Evolutionary conservation across 2,888 invertebrate species (phyloP), one percentile per base, ranked within the genome.

Genomic region (Coronaproctus castanopsis): DNA sequence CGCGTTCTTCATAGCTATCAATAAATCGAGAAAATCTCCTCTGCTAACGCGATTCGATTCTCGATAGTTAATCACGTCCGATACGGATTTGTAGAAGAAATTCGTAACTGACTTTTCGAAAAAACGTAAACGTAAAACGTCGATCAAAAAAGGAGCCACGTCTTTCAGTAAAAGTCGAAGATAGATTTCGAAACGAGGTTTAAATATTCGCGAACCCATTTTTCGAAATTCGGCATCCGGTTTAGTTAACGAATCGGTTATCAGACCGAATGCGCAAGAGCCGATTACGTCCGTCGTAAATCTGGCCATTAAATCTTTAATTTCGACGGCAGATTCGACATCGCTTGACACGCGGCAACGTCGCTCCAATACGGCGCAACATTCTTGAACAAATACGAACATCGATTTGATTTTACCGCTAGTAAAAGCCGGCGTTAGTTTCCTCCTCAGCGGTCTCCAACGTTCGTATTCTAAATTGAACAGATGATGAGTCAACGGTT

Each of bases 361-460:
- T 70, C 69, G 24, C 5, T 36, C 36, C 36, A 36, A 14, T 36
- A 8, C 36, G 36, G 69, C 66, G 18, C 70, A 69, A 23, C 71
- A 72, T 53, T 73, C 71, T 50, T 69, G 63, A 67, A 77, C 73
- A 23, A 76, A 67, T 0, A 71, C 71, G 21, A 75, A 71, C 77
- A 78, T 77, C 50, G 67, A 68, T 66, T 74, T 77, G 59, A 79
- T 68, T 67, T 78, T 79, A 20, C 75, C 77, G 1, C 74, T 72
- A 1, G 77, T 75, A 65, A 79, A 75, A 0, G 75, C 74, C 0
- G 78, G 78, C 0, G 76, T 73, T 24, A 78, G 67, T 63, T 76
- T 76, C 0, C 71, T 65, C 21, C 80, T 69, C n/a, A 77, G 65
- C 48, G 68, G 69, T 65, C 74, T 77, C 80, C 79, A 80, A 1